Evolutionary conservation across 2,797 vertebrate species (phyloP), one percentile per base, ranked within the genome.

Genomic region (Clamator glandarius): DNA sequence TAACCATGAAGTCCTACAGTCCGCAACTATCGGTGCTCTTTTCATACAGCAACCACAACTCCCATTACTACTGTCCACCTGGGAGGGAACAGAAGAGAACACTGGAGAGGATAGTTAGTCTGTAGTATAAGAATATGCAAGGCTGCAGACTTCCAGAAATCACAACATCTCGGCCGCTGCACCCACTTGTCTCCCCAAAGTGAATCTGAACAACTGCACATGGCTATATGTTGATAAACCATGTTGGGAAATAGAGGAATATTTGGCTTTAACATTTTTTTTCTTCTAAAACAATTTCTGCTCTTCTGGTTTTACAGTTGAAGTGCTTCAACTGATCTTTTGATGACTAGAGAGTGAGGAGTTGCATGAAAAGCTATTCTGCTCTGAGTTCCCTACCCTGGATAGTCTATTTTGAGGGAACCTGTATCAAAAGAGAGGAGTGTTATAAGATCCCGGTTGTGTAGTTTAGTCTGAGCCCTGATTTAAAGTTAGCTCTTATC

Each of bases 401-500:
- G 90, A 79, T 20, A 33, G 50, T n/a, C 9, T 58, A 0, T 54
- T 75, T 52, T 59, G 44, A 55, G n/a, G 35, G 21, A 93, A 78
- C 36, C 29, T 48, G 2, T 72, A 72, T n/a, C 61, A 83, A 28
- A 91, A 48, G 74, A 90, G 36, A 84, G 15, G 28, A 91, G 4
- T 31, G 39, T 87, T 95, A 31, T 75, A 76, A 84, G 48, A 81
- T 55, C 50, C 29, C 48, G 55, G 76, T 46, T 48, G 44, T 50
- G 48, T 1, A 62, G 82, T 26, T 85, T 63, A 76, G 36, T 20
- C 20, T 89, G 66, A 90, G 28, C 24, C 26, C 35, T 67, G 33
- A 64, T 93, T 95, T 96, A 70, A 91, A 95, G 85, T 35, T 78
- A 66, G 33, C 20, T 80, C 21, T 76, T 78, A 91, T 42, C n/a